phyloP scores from a whole-genome alignment of 1,140 invertebrate species.

The Musca domestica region DNA sequence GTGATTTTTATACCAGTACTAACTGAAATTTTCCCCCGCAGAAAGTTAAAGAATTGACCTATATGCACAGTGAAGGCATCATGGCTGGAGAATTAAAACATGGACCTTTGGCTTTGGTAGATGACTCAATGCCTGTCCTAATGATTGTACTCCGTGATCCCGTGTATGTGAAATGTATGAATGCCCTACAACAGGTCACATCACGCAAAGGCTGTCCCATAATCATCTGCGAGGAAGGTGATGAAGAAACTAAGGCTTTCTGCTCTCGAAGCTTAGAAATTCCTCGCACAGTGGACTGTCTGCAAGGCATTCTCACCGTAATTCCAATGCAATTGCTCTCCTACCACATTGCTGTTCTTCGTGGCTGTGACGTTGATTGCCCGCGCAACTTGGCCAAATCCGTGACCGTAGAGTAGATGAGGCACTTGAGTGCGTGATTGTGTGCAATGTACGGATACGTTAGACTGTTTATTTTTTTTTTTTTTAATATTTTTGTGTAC shows the following conservation, averaged over 20 bases:
- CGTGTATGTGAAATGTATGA: constrained; percentile 98
- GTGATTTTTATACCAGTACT: not conserved
- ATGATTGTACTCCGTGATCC: constrained; percentile 98
- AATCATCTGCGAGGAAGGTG: constrained; percentile 90
- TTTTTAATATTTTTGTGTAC: too few relatives aligned
- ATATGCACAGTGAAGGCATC: constrained; percentile 99
- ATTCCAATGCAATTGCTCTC: constrained; percentile 97
- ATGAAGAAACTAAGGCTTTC: constrained; percentile 77
- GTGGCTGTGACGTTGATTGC: constrained; percentile 96
- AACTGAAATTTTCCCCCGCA: not conserved
- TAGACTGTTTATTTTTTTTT: not conserved
- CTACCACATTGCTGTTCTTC: constrained; percentile 94
- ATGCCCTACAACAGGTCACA: constrained; percentile 94
- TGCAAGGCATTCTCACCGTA: constrained; percentile 89
- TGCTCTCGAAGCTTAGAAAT: constrained; percentile 71
- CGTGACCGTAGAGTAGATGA: constrained; percentile 88
- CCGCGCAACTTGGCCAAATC: constrained; percentile 98
- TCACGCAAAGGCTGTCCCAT: constrained; percentile 93
- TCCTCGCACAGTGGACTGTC: constrained; percentile 93
- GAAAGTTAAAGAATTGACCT: constrained; percentile 99
- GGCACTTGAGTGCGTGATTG: too few relatives aligned
- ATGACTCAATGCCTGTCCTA: constrained; percentile 96
- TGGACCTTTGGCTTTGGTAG: constrained; percentile 95
- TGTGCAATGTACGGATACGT: not conserved
- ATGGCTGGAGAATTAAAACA: constrained; percentile 98